phyloP scores from a whole-genome alignment of 2,888 invertebrate genomes.

The Scaptomyza cyrtandrae region DNA sequence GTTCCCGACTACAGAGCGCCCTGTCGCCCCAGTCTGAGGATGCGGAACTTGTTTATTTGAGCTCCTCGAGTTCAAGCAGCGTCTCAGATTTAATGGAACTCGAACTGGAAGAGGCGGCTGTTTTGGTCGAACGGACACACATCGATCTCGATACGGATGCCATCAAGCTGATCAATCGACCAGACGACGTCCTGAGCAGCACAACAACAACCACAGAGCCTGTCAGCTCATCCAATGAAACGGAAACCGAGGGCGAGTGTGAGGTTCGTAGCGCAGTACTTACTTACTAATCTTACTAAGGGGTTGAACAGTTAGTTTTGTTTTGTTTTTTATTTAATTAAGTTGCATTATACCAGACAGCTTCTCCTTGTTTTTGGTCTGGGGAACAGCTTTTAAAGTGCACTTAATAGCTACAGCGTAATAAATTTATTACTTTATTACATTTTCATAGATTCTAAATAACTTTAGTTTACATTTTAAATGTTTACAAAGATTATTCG shows the following conservation, averaged over 20 bases:
- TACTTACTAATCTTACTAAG: conserved; percentile 18
- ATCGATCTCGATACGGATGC: conserved; percentile 79
- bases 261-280: conserved; percentile 48
- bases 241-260: conserved; percentile 55
- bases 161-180: conserved; percentile 70
- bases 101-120: conserved; percentile 82
- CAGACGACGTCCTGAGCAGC: conserved; percentile 61
- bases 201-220: conserved; percentile 57
- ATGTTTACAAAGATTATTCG: neutral
- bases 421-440: too few species aligned
- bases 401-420: too few species aligned
- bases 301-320: too few species aligned
- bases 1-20: conserved; percentile 86
- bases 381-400: too few species aligned
- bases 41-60: conserved; percentile 89
- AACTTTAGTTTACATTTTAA: too few species aligned
- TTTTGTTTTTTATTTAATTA: too few species aligned
- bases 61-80: conserved; percentile 88
- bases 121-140: conserved; percentile 58
- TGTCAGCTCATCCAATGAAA: conserved; percentile 54
- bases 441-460: too few species aligned
- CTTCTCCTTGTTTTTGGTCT: too few species aligned
- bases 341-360: too few species aligned
- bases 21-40: conserved; percentile 86
- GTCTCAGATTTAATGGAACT: conserved; percentile 87